Percentiles rank a stretch among this genome's conserved stretches.
Evolutionary conservation across 2,113 vertebrate species (phyloP).

Genomic region (Etheostoma cragini): DNA sequence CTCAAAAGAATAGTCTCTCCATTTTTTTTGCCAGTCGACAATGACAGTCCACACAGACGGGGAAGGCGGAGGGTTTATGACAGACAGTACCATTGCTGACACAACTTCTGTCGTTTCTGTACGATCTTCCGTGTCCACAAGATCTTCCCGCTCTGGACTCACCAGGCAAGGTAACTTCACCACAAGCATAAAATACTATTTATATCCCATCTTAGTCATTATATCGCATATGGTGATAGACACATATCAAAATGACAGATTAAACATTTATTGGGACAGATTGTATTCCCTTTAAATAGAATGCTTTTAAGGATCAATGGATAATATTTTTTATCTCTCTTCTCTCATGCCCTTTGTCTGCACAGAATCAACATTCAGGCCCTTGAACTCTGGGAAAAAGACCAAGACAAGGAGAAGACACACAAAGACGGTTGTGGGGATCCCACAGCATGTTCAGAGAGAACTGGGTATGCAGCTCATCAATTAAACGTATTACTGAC

Average conservation of each 20-base stretch:
- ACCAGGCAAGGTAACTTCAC: conserved; percentile 82
- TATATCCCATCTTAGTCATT: background rate
- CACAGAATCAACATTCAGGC: conserved; percentile 84
- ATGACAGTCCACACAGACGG: conserved; percentile 79
- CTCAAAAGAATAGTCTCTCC: conserved; percentile 2
- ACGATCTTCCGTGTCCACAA: conserved; percentile 75
- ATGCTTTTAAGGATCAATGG: background rate
- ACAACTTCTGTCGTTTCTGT: conserved; percentile 75
- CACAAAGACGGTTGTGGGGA: conserved; percentile 86
- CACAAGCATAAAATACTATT: conserved; percentile 4
- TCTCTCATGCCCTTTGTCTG: background rate
- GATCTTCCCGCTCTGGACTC: conserved; percentile 83
- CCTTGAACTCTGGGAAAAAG: conserved; percentile 81
- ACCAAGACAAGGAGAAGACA: conserved; percentile 81
- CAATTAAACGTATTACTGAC: background rate
- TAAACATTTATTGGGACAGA: background rate
- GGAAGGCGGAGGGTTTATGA: conserved; percentile 81
- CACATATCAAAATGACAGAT: background rate
- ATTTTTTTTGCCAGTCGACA: conserved; percentile 81
- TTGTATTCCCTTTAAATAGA: background rate
- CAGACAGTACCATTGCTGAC: conserved; percentile 82
- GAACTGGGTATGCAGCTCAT: conserved; percentile 88
- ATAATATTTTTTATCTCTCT: background rate
- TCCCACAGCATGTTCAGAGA: conserved; percentile 92
- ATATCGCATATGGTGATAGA: background rate